Evolutionary conservation across 1,140 invertebrate species (phyloP), one percentile per base, ranked within the genome.

Genomic region (Papilio polyxenes): DNA sequence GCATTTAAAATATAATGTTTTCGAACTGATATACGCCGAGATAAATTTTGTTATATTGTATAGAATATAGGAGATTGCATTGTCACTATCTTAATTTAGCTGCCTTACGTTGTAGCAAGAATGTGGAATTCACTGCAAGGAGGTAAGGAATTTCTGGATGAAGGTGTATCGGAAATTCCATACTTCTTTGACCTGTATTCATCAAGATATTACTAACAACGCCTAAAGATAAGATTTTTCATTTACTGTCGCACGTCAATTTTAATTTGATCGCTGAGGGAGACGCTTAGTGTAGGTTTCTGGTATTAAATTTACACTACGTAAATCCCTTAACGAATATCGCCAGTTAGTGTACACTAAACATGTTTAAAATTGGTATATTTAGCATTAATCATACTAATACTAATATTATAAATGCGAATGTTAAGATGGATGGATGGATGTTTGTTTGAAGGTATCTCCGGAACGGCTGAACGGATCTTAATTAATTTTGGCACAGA

Each of bases 131-230:
- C 65, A 37, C 65, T 72, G 11, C 31, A 72, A 72, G 65, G 65
- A 72, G 31, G 65, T 37, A 37, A 37, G 65, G 65, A 72, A 72
- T 72, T 72, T 72, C 65, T 72, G 65, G 65, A 72, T 72, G 13
- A 72, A 72, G 23, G 23, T 15, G 65, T 72, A 72, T 40, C 11
- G 11, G 65, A 72, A 72, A 72, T 72, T 72, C 65, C 65, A 15
- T 15, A 15, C 11, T 31, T 37, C 65, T 17, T 72, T 72, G 65
- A 72, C 23, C 65, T 72, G 31, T 15, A 72, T 72, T 17, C 31
- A 37, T 37, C 23, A 31, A n/a, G 2, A 69, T 31, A 69, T 69
- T 69, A 69, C 23, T 69, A 7, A 9, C 23, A 20, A 23, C 59
- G 23, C 23, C 23, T 1, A 31, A 31, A 31, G 23, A 31, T 31